Base-by-base conservation (phyloP, 2,888 invertebrate genomes). In the Drosophila austrosaltans region DNA sequence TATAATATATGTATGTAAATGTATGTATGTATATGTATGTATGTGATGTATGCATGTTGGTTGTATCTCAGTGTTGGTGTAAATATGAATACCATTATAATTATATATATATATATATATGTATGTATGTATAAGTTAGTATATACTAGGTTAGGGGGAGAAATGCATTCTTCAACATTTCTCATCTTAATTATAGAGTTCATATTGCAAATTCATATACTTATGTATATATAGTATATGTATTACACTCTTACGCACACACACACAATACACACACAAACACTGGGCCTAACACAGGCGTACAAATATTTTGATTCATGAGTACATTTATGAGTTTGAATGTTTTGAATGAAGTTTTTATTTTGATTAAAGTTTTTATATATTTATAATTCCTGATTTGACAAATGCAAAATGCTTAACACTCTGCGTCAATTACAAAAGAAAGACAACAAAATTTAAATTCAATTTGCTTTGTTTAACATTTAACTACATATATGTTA, bases 401-500 rank as follows among this genome's bases (percentile, higher is more conserved):
- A 48, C 61, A 61, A 61, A 58, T 62, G 60, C 32, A 78, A 74
- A 76, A 71, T 66, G 62, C 65, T 64, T 8, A 48, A 48, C 48
- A 48, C 4, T 48, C 8, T 48, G 48, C 57, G 6, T 57, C 39
- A 36, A 57, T 39, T 57, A 39, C 57, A 39, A 57, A 39, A 36
- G 36, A 20, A 62, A 32, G 8, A 36, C 5, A 30, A 30, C 36
- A 10, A 36, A 58, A 58, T 57, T 60, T 71, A 64, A 64, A 48
- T 66, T 61, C 39, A 79, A 75, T 78, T 72, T 66, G 60, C 65
- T 40, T 70, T 30, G 32, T 61, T 60, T 63, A 65, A 79, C 67
- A 69, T 71, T 81, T 79, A 75, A 69, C 82, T 79, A 77, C 72
- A 70, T 60, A 63, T 62, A 75, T 48, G 42, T 63, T 42, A 12